Base-by-base conservation (phyloP, 2,113 vertebrate species). In the Mesoclemmys tuberculata region DNA sequence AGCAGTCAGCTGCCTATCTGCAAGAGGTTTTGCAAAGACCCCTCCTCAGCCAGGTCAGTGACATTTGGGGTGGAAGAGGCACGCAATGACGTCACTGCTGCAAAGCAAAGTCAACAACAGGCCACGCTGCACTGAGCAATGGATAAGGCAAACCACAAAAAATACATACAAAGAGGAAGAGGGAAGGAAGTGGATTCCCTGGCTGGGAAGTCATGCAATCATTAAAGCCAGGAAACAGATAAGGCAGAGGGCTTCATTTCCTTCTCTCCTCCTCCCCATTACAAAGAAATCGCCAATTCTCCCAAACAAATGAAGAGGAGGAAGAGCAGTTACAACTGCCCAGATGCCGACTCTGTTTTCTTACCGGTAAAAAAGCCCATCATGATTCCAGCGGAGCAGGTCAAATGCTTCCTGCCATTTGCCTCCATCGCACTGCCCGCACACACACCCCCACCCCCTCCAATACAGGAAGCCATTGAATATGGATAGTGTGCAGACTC, bases 331-430 rank as follows among this genome's bases (percentile, higher is more conserved):
- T 85, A 48, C n/a, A 64, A 80, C n/a, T 93, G 92, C 91, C 80
- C 88, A 88, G 51, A 46, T 91, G 83, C 77, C 89, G 84, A 48
- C 49, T 44, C 68, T 85, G 14, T 52, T 84, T 94, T 95, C 51
- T 82, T 90, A 92, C 92, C 80, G 82, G 26, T 93, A 18, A 46
- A 94, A 86, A 77, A 83, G 75, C 80, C 38, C 18, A 68, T 77
- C 41, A 8, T 22, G 24, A 54, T 29, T 88, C 82, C 89, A 95
- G 16, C 31, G 68, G 80, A 96, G 86, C 94, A 94, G 51, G 83
- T 93, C 88, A 97, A 96, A 93, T 90, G 97, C 92, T 91, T 97
- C 95, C 93, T 94, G 87, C 88, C 86, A 54, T 97, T 98, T 96
- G 95, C 84, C 87, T 85, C 77, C 46, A 92, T 54, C 75, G 44